A percentile compares a stretch with the other conserved stretches of the same genome.
Conservation (phyloP, 2,888 invertebrate genomes). For the Panzeria rudis region DNA sequence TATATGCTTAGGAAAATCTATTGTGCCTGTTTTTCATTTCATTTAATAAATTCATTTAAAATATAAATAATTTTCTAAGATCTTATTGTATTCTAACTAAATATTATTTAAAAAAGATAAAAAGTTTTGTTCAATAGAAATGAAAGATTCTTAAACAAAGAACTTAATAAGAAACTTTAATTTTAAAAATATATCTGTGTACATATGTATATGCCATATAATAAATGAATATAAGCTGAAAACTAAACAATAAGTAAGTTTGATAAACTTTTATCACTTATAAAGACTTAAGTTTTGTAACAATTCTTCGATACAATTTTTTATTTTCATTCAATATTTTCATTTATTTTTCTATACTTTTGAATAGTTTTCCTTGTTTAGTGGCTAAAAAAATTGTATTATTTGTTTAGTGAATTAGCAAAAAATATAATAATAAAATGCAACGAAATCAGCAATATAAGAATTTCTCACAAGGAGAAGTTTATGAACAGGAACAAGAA, state of each 20-base stretch:
- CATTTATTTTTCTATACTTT: neutral
- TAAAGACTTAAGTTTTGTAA: conserved; percentile 41
- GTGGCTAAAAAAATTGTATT: conserved; percentile 10
- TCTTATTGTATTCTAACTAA: conserved; percentile 13
- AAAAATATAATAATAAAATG: conserved; percentile 4
- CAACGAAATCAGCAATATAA: conserved; percentile 8
- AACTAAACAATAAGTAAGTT: conserved; percentile 30
- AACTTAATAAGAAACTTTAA: conserved; percentile 17
- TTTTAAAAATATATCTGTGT: neutral
- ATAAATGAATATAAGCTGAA: neutral
- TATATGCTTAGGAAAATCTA: conserved; percentile 3
- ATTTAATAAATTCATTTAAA: conserved; percentile 32
- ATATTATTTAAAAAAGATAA: conserved; percentile 39
- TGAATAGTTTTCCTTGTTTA: conserved; percentile 26
- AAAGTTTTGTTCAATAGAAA: conserved; percentile 30
- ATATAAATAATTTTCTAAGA: conserved; percentile 22
- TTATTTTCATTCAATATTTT: conserved; percentile 9
- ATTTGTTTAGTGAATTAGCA: conserved; percentile 50
- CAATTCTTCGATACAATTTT: conserved; percentile 37
- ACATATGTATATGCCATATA: neutral
- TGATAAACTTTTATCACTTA: conserved; percentile 61
- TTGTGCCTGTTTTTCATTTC: conserved; percentile 1
- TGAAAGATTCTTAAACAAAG: neutral
- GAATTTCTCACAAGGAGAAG: neutral
- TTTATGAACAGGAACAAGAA: neutral